These are phyloP conservation scores for Nemapogon koenigi DNA, from an alignment of 2,888 invertebrate species.

Conservation along the genomic window DNA sequence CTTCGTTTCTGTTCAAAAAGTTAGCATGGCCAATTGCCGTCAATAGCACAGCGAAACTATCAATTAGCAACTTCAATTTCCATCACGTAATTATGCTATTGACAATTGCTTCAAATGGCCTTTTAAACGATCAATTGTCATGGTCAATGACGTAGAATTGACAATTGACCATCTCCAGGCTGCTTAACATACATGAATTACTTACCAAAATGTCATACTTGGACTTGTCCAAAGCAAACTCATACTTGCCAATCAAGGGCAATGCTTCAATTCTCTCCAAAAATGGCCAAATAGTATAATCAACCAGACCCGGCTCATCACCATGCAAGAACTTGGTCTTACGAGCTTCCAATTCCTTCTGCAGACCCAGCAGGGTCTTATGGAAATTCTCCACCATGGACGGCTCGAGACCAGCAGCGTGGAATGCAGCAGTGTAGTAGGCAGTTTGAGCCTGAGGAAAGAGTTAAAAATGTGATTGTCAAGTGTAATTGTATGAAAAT, in stretches of 20 bases:
- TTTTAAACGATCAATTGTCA: no score
- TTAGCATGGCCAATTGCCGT: no score
- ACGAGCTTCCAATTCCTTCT: conserved; percentile 69
- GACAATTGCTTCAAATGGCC: no score
- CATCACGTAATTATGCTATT: no score
- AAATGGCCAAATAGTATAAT: conserved; percentile 89
- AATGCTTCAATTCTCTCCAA: conserved; percentile 68
- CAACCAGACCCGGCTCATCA: conserved; percentile 75
- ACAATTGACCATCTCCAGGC: no score
- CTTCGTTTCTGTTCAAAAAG: no score
- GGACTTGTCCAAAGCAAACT: conserved; percentile 69
- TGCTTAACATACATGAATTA: conserved; percentile 10
- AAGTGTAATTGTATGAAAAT: no score
- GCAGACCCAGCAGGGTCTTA: conserved; percentile 67
- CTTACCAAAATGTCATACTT: conserved; percentile 72
- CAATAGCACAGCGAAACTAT: no score
- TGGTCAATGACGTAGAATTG: no score
- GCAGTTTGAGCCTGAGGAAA: conserved; percentile 61
- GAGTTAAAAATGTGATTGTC: no score
- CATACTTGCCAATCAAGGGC: conserved; percentile 66
- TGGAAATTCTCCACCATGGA: conserved; percentile 55
- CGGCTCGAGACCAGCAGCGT: conserved; percentile 34
- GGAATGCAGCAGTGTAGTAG: conserved; percentile 60
- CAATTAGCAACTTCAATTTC: not conserved
- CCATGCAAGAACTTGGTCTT: conserved; percentile 73